Conservation (phyloP, 2,888 invertebrate genomes). For the Drosophila ezoana region DNA sequence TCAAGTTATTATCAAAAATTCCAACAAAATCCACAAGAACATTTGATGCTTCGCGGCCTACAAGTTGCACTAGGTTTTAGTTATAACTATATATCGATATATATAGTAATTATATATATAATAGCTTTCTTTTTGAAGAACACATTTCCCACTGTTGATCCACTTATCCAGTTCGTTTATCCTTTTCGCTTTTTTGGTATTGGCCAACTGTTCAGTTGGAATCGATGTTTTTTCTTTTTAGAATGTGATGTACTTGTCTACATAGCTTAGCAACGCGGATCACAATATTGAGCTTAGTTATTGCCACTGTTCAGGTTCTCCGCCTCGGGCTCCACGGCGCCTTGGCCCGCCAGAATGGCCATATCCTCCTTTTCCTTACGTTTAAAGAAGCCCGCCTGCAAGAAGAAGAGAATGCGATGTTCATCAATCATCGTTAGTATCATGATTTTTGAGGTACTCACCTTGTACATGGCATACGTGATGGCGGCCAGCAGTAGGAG, state of each 20-base stretch:
- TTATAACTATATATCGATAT: constrained; percentile 6
- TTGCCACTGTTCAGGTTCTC: constrained; percentile 77
- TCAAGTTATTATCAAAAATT: constrained; percentile 54
- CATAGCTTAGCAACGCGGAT: constrained; percentile 39
- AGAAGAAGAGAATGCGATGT: not conserved
- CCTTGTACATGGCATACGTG: constrained; percentile 84
- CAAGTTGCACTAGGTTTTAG: constrained; percentile 44
- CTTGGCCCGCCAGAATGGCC: constrained; percentile 83
- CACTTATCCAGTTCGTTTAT: constrained; percentile 11
- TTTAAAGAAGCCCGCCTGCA: constrained; percentile 86
- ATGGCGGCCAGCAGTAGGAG: constrained; percentile 84
- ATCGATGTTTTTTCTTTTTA: constrained; percentile 17
- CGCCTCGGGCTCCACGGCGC: constrained; percentile 77
- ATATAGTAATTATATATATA: constrained; percentile 1
- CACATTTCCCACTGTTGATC: constrained; percentile 7
- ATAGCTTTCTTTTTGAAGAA: constrained; percentile 6
- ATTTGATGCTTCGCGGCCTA: constrained; percentile 58
- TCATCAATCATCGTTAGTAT: not conserved
- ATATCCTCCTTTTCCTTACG: constrained; percentile 85
- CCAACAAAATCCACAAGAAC: constrained; percentile 39
- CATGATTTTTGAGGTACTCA: constrained; percentile 37
- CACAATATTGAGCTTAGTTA: constrained; percentile 59
- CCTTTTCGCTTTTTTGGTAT: constrained; percentile 51
- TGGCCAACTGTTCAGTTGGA: constrained; percentile 22
- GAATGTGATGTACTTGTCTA: constrained; percentile 48